A percentile compares a stretch with the other conserved stretches of the same genome.
Evolutionary conservation across 2,888 invertebrate genomes (phyloP).

Genomic region (Acanthococcus lagerstroemiae): DNA sequence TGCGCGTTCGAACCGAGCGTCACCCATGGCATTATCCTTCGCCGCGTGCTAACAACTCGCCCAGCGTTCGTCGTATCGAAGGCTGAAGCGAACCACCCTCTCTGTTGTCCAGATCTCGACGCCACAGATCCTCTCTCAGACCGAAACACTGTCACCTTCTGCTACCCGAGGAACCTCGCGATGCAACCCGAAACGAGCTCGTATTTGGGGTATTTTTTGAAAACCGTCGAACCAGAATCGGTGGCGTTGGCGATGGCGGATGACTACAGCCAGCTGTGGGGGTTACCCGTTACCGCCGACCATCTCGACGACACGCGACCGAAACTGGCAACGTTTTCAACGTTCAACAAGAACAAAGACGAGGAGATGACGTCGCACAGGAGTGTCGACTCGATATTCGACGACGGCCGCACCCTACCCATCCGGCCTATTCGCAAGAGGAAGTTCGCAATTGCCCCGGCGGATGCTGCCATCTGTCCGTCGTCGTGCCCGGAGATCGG

Average conservation of each 20-base stretch:
- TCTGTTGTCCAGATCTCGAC: too few relatives aligned
- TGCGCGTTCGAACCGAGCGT: too few relatives aligned
- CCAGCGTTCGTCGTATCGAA: too few relatives aligned
- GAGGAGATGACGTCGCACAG: neutral
- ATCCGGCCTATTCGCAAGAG: constrained; percentile 6
- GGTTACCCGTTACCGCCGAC: neutral
- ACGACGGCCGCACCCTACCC: constrained; percentile 7
- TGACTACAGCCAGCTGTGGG: too few relatives aligned
- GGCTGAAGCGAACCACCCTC: too few relatives aligned
- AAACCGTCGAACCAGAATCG: neutral
- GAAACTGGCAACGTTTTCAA: constrained; percentile 7
- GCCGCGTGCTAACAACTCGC: too few relatives aligned
- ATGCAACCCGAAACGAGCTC: too few relatives aligned
- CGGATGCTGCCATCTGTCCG: neutral
- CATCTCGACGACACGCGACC: neutral
- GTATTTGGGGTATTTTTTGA: constrained; percentile 7
- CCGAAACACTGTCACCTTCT: too few relatives aligned
- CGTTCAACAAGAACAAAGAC: constrained; percentile 4
- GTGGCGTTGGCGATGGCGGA: neutral
- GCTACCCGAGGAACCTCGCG: too few relatives aligned
- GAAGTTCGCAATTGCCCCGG: neutral
- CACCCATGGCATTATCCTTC: too few relatives aligned
- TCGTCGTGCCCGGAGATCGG: too few relatives aligned
- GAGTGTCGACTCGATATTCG: constrained; percentile 14
- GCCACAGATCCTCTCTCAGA: too few relatives aligned